Evolutionary conservation across 2,113 vertebrate species (phyloP).

Genomic region (Acinonyx jubatus): DNA sequence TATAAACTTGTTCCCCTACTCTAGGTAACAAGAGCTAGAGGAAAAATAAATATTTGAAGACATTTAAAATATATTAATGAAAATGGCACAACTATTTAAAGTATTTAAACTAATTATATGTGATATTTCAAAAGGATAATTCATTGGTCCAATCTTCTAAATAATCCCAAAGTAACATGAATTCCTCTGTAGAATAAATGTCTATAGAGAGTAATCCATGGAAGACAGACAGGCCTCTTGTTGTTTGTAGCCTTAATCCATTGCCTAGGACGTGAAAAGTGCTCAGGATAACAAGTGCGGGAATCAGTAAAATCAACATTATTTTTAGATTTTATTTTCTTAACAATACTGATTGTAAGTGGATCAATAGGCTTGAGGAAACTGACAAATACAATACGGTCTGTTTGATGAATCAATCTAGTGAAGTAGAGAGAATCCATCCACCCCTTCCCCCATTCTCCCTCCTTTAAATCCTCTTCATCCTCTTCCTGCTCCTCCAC

Average conservation of each 20-base stretch:
- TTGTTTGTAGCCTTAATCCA: constrained; percentile 86
- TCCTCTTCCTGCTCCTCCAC: constrained; percentile 13
- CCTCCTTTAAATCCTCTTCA: constrained; percentile 15
- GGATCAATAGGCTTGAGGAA: constrained; percentile 84
- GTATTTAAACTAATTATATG: constrained; percentile 74
- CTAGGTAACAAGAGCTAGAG: constrained; percentile 48
- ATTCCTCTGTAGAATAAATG: constrained; percentile 82
- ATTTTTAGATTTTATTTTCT: constrained; percentile 85
- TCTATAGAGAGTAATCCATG: constrained; percentile 85
- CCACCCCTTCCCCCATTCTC: constrained; percentile 5
- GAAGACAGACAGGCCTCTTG: constrained; percentile 86
- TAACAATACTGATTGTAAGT: constrained; percentile 81
- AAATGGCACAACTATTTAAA: constrained; percentile 72
- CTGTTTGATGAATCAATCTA: constrained; percentile 83
- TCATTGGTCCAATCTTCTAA: constrained; percentile 81
- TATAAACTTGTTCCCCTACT: constrained; percentile 45
- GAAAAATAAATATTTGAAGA: constrained; percentile 66
- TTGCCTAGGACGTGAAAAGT: constrained; percentile 84
- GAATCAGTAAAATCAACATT: constrained; percentile 87
- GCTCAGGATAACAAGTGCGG: constrained; percentile 85
- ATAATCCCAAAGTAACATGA: constrained; percentile 85
- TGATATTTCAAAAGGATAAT: constrained; percentile 80
- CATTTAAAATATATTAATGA: constrained; percentile 69
- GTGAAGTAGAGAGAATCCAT: constrained; percentile 63
- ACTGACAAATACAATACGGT: constrained; percentile 82